phyloP scores from a whole-genome alignment of 2,113 vertebrate species.

The Numida meleagris region DNA sequence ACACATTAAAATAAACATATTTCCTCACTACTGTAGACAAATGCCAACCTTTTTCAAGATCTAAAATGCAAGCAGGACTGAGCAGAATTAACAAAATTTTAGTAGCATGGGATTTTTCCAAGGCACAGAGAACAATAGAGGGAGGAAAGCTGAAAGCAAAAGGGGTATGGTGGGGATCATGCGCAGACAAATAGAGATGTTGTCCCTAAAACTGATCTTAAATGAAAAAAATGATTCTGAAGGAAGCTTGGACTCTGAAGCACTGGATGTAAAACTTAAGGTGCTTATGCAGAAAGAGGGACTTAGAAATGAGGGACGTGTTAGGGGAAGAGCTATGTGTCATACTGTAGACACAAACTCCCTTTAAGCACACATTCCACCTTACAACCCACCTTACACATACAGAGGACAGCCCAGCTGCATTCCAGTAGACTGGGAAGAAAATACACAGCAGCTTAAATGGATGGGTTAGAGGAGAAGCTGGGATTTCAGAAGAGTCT shows the following conservation, averaged over 20 bases:
- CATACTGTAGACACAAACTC: neutral
- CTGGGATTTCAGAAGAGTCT: neutral
- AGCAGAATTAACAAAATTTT: neutral
- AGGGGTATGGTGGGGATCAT: rapidly evolving
- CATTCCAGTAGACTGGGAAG: neutral
- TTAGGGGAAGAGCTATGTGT: neutral
- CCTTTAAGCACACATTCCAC: neutral
- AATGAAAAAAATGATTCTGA: neutral
- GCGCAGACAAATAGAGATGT: neutral
- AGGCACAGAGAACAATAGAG: neutral
- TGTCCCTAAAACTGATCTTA: neutral
- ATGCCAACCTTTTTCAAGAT: neutral
- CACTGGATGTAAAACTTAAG: neutral
- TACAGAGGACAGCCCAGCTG: neutral
- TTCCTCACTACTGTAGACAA: neutral
- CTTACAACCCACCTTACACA: neutral
- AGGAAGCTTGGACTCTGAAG: neutral
- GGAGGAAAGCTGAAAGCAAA: neutral
- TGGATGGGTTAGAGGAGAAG: neutral
- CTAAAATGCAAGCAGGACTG: neutral
- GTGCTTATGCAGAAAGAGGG: neutral
- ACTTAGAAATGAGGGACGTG: neutral
- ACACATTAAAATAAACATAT: neutral
- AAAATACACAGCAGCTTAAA: neutral
- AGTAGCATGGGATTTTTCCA: neutral